Percentiles rank a stretch among this genome's conserved stretches.
phyloP scores from a whole-genome alignment of 30 jellyfish, hydroid and myxozoan genomes.

The Pelagia noctiluca region DNA sequence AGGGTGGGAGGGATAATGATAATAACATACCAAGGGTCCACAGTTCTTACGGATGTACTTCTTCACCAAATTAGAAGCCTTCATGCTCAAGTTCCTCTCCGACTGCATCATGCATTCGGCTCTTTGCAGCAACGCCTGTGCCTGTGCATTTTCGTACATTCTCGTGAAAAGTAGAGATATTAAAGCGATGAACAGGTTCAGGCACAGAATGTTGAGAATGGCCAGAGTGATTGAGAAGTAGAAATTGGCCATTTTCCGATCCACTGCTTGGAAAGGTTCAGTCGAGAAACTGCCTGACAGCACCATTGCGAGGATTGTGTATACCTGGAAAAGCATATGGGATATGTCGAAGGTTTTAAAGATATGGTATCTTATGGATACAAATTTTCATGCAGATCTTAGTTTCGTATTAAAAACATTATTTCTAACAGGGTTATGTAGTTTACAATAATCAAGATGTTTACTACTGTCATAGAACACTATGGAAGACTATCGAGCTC shows the following conservation, averaged over 20 bases:
- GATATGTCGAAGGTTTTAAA: too few species aligned
- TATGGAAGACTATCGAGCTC: too few species aligned
- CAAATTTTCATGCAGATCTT: too few species aligned
- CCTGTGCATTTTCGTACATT: slow-evolving; percentile 67
- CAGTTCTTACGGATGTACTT: slow-evolving; percentile 48
- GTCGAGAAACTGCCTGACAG: slow-evolving; percentile 45
- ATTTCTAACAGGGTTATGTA: too few species aligned
- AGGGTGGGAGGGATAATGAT: too few species aligned
- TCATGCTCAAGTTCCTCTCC: slow-evolving; percentile 43
- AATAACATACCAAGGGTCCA: slow-evolving; percentile 73
- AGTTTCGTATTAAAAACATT: too few species aligned
- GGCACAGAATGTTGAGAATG: slow-evolving; percentile 36
- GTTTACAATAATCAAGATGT: too few species aligned
- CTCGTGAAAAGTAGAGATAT: slow-evolving; percentile 39
- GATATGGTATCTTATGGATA: too few species aligned
- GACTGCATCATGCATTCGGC: slow-evolving; percentile 53
- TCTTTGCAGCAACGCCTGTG: slow-evolving; percentile 65
- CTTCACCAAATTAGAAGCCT: slow-evolving; percentile 14
- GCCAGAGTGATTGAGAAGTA: slow-evolving; percentile 44
- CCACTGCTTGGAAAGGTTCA: slow-evolving; percentile 32
- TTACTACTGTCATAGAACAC: too few species aligned
- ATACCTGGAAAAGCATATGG: slow-evolving; percentile 22
- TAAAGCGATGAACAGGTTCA: slow-evolving; percentile 60
- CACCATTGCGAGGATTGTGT: slow-evolving; percentile 24
- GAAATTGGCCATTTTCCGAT: slow-evolving; percentile 36